Base-by-base conservation (phyloP, 2,797 vertebrate genomes). In the Sebastes minor region DNA sequence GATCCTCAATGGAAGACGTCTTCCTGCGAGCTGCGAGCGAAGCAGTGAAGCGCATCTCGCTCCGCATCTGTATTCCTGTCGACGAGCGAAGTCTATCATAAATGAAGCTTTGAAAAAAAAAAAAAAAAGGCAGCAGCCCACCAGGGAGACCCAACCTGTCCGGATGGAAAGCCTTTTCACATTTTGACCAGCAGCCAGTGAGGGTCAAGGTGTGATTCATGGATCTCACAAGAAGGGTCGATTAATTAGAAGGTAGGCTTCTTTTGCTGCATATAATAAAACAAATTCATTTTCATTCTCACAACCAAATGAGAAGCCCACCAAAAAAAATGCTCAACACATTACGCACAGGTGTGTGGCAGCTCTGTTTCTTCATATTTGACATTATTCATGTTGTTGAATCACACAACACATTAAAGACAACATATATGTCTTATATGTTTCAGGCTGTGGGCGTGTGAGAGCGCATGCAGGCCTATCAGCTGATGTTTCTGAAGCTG, bases 1-100 rank as follows among this genome's bases (percentile, higher is more conserved):
- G 20, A 22, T 83, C 63, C 86, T 92, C 91, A 76, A 94, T 94
- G 94, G 94, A 93, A 91, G 88, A 94, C 87, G 66, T 83, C 84
- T 90, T 86, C 80, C 72, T 14, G 46, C 75, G 70, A 71, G 84
- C 82, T 80, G 81, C 82, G 82, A 89, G 88, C 81, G 74, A 76
- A 70, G 80, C 73, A 83, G 79, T 68, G 70, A 74, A 72, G 86
- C 79, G 49, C 81, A 55, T 75, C 74, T 74, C 76, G 63, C 82
- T 76, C 69, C 55, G 78, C 82, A 32, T 72, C 85, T 46, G 52
- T 46, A 28, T 80, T 63, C 59, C 69, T 64, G 52, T 72, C 82
- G 74, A 78, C 30, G 74, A 80, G 79, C 74, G 74, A 75, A 42
- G 84, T 11, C n/a, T 64, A 23, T 70, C 67, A 53, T 71, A 69